phyloP scores from a whole-genome alignment of 2,888 invertebrate species.

The Endotricha flammealis region DNA sequence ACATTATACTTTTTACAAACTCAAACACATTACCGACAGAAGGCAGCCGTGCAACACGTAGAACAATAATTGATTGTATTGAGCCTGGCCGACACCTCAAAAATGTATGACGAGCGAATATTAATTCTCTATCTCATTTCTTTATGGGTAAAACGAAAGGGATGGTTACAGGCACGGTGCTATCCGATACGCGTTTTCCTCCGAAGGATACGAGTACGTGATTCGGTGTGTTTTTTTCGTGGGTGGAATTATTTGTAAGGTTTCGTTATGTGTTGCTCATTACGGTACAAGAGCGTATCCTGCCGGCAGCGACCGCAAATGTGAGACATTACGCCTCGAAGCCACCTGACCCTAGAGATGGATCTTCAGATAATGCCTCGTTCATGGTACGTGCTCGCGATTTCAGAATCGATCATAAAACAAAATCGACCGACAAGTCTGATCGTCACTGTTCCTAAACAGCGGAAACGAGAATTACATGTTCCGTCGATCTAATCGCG shows the following conservation, averaged over 20 bases:
- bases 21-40: slow-evolving; percentile 60
- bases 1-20: slow-evolving; percentile 51
- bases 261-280: slow-evolving; percentile 77
- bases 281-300: slow-evolving; percentile 74
- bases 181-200: slow-evolving; percentile 76
- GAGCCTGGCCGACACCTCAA: slow-evolving; percentile 63
- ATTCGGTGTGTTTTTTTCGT: slow-evolving; percentile 75
- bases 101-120: slow-evolving; percentile 55
- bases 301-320: slow-evolving; percentile 70
- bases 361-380: slow-evolving; percentile 48
- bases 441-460: too few species aligned
- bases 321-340: slow-evolving; percentile 63
- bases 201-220: slow-evolving; percentile 73
- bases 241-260: slow-evolving; percentile 76
- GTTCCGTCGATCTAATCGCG: too few species aligned
- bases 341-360: slow-evolving; percentile 58
- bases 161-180: slow-evolving; percentile 45
- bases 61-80: slow-evolving; percentile 74
- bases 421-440: too few species aligned
- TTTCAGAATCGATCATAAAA: slow-evolving; percentile 34
- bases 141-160: slow-evolving; percentile 31
- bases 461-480: too few species aligned
- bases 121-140: slow-evolving; percentile 49
- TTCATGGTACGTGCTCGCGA: slow-evolving; percentile 51
- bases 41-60: slow-evolving; percentile 66